These are phyloP conservation scores for Maniola jurtina DNA, from an alignment of 1,140 invertebrate species.

Conservation along the genomic window DNA sequence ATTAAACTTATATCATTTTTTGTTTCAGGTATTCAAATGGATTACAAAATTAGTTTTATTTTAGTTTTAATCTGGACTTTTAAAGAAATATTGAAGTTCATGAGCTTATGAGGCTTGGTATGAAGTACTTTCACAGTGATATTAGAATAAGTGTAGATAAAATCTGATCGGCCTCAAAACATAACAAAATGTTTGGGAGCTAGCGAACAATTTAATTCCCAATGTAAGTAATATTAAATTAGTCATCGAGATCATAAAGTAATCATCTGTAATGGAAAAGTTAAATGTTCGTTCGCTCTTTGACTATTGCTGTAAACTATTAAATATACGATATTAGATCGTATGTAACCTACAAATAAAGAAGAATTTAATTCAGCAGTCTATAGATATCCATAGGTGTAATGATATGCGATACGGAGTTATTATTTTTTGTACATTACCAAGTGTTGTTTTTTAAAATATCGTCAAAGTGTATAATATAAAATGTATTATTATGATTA, in stretches of 20 bases:
- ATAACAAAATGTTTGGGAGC: conserved; percentile 31
- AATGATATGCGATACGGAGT: conserved; percentile 36
- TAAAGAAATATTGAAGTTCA: conserved; percentile 48
- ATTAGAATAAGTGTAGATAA: conserved; percentile 67
- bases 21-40: conserved; percentile 41
- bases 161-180: conserved; percentile 33
- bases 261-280: background rate
- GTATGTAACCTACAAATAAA: conserved; percentile 34
- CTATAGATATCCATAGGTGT: conserved; percentile 35
- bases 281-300: conserved; percentile 20
- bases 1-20: background rate
- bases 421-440: conserved; percentile 58
- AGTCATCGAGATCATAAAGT: too few relatives aligned
- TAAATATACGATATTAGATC: conserved; percentile 32
- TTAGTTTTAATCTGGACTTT: conserved; percentile 41
- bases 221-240: too few relatives aligned
- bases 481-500: background rate
- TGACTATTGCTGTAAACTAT: conserved; percentile 24
- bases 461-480: conserved; percentile 34
- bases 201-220: background rate
- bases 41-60: conserved; percentile 24
- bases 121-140: conserved; percentile 58
- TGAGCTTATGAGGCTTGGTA: conserved; percentile 69
- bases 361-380: conserved; percentile 41
- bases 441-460: conserved; percentile 37